Conservation (phyloP, 2,888 invertebrate species). For the Palloptera scutellata region DNA sequence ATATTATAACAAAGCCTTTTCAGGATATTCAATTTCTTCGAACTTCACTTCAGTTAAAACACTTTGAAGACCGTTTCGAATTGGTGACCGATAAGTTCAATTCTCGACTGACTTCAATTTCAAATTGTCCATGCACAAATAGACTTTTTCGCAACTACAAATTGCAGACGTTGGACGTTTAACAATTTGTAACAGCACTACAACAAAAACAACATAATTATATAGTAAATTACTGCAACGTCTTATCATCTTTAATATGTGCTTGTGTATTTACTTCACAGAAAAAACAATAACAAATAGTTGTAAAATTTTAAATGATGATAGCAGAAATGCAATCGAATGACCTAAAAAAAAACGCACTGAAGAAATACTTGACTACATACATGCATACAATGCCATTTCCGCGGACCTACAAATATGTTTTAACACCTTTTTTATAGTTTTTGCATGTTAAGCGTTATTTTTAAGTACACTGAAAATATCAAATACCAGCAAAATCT, state of each 20-base stretch:
- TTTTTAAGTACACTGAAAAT: constrained; percentile 1
- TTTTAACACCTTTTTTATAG: neutral
- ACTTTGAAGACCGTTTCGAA: neutral
- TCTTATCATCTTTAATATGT: constrained; percentile 28
- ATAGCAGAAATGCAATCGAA: constrained; percentile 1
- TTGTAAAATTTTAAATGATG: constrained; percentile 10
- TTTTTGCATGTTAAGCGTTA: neutral
- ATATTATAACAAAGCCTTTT: neutral
- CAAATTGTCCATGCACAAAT: constrained; percentile 47
- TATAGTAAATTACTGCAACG: constrained; percentile 25
- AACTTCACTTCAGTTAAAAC: neutral
- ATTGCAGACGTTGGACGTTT: constrained; percentile 40
- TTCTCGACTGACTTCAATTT: constrained; percentile 46
- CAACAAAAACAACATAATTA: constrained; percentile 14
- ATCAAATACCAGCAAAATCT: too few relatives aligned
- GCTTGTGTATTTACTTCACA: constrained; percentile 3
- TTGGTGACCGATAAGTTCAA: constrained; percentile 14
- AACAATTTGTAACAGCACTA: constrained; percentile 12
- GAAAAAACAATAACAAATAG: constrained; percentile 3
- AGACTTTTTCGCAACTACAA: constrained; percentile 45
- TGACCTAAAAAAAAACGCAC: constrained; percentile 3
- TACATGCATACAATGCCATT: neutral
- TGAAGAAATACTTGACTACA: constrained; percentile 1
- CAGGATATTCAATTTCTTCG: neutral
- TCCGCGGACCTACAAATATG: neutral